A percentile compares a stretch with the other conserved stretches of the same genome.
phyloP scores from a whole-genome alignment of 1,140 invertebrate genomes.

The Rhynchophorus ferrugineus region DNA sequence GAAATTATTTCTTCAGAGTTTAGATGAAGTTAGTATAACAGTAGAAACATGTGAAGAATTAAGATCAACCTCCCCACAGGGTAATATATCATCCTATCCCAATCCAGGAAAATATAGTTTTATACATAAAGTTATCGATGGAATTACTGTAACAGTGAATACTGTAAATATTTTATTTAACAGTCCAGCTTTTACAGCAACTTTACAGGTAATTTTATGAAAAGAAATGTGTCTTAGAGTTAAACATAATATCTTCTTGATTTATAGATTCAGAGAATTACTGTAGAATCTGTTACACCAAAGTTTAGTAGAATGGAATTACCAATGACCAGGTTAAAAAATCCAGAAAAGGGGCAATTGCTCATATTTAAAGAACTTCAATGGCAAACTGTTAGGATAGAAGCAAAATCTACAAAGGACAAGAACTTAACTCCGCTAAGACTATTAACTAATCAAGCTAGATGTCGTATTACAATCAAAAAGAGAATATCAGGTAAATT shows the following conservation, averaged over 20 bases:
- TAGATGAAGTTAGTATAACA: slow-evolving; percentile 86
- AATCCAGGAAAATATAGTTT: slow-evolving; percentile 61
- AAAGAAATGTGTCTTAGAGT: not conserved
- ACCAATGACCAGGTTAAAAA: slow-evolving; percentile 83
- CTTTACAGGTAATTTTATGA: slow-evolving; percentile 68
- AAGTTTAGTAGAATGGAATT: slow-evolving; percentile 79
- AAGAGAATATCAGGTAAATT: slow-evolving; percentile 76
- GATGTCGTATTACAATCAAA: slow-evolving; percentile 93
- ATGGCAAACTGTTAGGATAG: slow-evolving; percentile 94
- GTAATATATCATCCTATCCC: slow-evolving; percentile 45
- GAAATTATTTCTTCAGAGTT: slow-evolving; percentile 57
- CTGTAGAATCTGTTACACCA: slow-evolving; percentile 87
- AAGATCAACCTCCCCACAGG: slow-evolving; percentile 53
- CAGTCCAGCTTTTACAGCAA: slow-evolving; percentile 89
- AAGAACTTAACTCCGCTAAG: slow-evolving; percentile 80
- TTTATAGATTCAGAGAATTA: slow-evolving; percentile 72
- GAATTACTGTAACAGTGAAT: slow-evolving; percentile 92
- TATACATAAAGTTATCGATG: slow-evolving; percentile 93
- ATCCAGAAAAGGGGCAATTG: slow-evolving; percentile 76
- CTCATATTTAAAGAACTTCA: slow-evolving; percentile 96
- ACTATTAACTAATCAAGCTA: slow-evolving; percentile 89
- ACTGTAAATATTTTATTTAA: slow-evolving; percentile 88
- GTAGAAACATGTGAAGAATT: slow-evolving; percentile 85
- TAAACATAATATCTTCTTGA: not conserved
- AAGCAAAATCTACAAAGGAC: slow-evolving; percentile 79